phyloP scores from a whole-genome alignment of 2,888 invertebrate species.

The Caenorhabditis sulstoni region DNA sequence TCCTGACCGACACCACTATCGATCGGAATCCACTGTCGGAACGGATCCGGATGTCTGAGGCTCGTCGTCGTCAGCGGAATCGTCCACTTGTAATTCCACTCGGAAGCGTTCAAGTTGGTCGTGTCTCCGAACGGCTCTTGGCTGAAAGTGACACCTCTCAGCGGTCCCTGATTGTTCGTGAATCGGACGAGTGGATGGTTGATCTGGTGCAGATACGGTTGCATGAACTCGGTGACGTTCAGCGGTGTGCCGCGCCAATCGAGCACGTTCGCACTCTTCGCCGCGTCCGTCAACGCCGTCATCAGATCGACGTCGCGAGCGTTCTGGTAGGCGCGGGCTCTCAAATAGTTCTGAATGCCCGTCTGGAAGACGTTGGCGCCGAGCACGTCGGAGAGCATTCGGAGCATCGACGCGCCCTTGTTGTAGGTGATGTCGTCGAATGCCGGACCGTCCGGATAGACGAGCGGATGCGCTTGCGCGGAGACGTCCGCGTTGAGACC shows the following conservation, averaged over 20 bases:
- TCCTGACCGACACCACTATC: background rate
- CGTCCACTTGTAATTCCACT: slow-evolving; percentile 60
- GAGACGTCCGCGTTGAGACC: slow-evolving; percentile 57
- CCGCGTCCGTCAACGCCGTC: slow-evolving; percentile 85
- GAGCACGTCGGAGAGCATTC: slow-evolving; percentile 60
- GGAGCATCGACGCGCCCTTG: slow-evolving; percentile 65
- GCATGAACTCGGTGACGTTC: slow-evolving; percentile 60
- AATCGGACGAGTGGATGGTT: slow-evolving; percentile 63
- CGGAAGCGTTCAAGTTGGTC: slow-evolving; percentile 19
- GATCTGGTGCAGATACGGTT: slow-evolving; percentile 61
- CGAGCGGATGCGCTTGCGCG: slow-evolving; percentile 54
- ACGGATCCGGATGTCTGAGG: slow-evolving; percentile 14
- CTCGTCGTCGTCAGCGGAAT: slow-evolving; percentile 40
- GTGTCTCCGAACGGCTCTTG: slow-evolving; percentile 51
- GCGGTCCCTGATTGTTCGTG: slow-evolving; percentile 38
- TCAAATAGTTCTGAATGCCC: slow-evolving; percentile 83
- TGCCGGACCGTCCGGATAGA: slow-evolving; percentile 62
- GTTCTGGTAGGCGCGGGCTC: slow-evolving; percentile 85
- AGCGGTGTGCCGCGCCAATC: slow-evolving; percentile 63
- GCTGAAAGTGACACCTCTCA: slow-evolving; percentile 20
- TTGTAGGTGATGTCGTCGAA: slow-evolving; percentile 66
- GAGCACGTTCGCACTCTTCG: slow-evolving; percentile 17
- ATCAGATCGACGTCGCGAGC: slow-evolving; percentile 89
- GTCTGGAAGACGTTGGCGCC: slow-evolving; percentile 43
- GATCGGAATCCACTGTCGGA: slow-evolving; percentile 34